A percentile compares a stretch with the other conserved stretches of the same genome.
phyloP scores from a whole-genome alignment of 1,140 invertebrate species.

The Dendroctonus ponderosae region DNA sequence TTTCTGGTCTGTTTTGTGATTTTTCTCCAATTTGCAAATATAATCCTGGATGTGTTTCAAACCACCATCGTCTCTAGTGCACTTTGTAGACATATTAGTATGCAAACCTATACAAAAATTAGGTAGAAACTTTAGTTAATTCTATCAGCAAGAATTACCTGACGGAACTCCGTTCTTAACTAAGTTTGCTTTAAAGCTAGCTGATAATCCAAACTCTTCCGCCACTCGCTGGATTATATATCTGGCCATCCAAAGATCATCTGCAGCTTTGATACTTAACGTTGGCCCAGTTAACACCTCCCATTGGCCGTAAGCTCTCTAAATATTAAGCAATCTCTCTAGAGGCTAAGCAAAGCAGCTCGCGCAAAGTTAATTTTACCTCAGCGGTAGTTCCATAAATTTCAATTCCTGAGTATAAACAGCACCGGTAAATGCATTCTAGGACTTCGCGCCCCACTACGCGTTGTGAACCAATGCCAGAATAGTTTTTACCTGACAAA shows the following conservation, averaged over 20 bases:
- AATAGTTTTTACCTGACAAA: constrained; percentile 75
- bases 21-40: constrained; percentile 70
- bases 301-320: constrained; percentile 58
- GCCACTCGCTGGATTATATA: constrained; percentile 78
- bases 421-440: constrained; percentile 75
- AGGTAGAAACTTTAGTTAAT: not conserved
- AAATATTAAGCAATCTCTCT: not conserved
- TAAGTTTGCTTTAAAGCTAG: constrained; percentile 79
- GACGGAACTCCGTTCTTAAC: constrained; percentile 85
- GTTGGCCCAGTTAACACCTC: constrained; percentile 72
- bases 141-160: constrained; percentile 50
- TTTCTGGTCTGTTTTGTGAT: constrained; percentile 77
- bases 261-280: constrained; percentile 74
- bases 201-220: constrained; percentile 81
- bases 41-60: constrained; percentile 61
- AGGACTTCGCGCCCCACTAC: constrained; percentile 77
- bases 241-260: constrained; percentile 81
- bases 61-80: constrained; percentile 70
- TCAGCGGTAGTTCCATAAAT: constrained; percentile 85
- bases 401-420: constrained; percentile 79
- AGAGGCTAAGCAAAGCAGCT: not conserved
- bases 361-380: constrained; percentile 61
- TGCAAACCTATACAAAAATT: constrained; percentile 54
- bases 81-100: constrained; percentile 79
- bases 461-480: constrained; percentile 71